A percentile compares a stretch with the other conserved stretches of the same genome.
Conservation (phyloP, 2,113 vertebrate genomes). For the Scolopax mira region DNA sequence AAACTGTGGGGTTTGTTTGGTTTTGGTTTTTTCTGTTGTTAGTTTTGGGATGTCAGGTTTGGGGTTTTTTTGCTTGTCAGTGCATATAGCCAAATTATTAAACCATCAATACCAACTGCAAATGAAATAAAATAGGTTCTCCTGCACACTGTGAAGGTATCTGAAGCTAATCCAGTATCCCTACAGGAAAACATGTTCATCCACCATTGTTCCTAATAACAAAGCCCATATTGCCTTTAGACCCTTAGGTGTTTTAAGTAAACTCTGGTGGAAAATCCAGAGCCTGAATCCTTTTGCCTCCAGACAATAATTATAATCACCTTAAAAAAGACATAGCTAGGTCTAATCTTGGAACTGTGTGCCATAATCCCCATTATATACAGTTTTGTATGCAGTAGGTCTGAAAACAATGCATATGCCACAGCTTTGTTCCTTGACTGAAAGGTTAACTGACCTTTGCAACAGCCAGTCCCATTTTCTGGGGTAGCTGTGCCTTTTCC, state of each 20-base stretch:
- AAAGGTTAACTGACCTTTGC: background rate
- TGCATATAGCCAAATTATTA: background rate
- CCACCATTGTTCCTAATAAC: background rate
- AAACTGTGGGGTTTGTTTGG: rapidly evolving
- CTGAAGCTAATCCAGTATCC: background rate
- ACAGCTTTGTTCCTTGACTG: background rate
- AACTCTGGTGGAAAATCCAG: background rate
- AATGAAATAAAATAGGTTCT: background rate
- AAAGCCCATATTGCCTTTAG: background rate
- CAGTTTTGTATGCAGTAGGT: background rate
- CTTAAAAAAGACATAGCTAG: slow-evolving; percentile 11
- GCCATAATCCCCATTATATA: background rate
- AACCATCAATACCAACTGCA: background rate
- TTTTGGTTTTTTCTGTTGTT: background rate
- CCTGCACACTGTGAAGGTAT: background rate
- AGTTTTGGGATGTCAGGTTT: background rate
- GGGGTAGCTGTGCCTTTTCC: background rate
- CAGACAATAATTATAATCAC: background rate
- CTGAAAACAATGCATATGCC: background rate
- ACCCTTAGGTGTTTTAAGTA: background rate
- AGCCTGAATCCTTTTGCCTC: background rate
- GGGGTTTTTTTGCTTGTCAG: background rate
- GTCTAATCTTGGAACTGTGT: background rate
- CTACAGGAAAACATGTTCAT: background rate
- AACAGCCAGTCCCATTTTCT: background rate